Conservation (phyloP, 2,113 vertebrate genomes). For the Argyrosomus japonicus region DNA sequence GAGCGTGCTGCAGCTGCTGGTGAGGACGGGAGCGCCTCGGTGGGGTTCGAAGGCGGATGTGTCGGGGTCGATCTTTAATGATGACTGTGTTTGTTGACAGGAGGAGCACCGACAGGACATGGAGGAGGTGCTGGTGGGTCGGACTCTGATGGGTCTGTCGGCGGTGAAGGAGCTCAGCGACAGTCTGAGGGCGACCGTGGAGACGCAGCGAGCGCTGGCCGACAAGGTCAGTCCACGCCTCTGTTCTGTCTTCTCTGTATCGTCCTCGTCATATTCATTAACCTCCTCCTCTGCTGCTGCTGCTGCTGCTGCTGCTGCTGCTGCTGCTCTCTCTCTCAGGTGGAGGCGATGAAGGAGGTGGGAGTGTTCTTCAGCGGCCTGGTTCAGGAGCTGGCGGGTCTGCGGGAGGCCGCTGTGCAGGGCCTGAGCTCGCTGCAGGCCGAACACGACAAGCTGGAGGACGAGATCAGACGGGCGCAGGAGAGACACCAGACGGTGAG, state of each 20-base stretch:
- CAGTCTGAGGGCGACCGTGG: constrained; percentile 83
- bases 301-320: too few species aligned
- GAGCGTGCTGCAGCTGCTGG: constrained; percentile 86
- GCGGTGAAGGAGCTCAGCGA: constrained; percentile 84
- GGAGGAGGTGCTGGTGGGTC: constrained; percentile 80
- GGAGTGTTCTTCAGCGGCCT: constrained; percentile 81
- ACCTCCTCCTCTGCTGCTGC: too few species aligned
- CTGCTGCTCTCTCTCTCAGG: constrained; percentile 73
- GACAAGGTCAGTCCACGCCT: constrained; percentile 80
- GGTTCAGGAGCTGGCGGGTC: constrained; percentile 74
- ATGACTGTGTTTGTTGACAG: constrained; percentile 44
- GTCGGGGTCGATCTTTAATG: neutral
- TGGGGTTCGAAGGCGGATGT: too few species aligned
- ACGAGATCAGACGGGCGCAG: constrained; percentile 79
- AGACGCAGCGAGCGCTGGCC: constrained; percentile 81
- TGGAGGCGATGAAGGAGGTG: constrained; percentile 88
- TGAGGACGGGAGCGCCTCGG: constrained; percentile 70
- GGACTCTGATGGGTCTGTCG: constrained; percentile 81
- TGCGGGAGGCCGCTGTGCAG: constrained; percentile 76
- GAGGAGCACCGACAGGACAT: constrained; percentile 86
- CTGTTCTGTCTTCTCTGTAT: neutral
- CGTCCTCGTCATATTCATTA: fast-evolving
- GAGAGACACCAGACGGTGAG: constrained; percentile 82
- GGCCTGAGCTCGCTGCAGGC: constrained; percentile 83
- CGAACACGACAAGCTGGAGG: constrained; percentile 82